A percentile compares a stretch with the other conserved stretches of the same genome.
Evolutionary conservation across 2,888 invertebrate species (phyloP).

Genomic region (Thyatira batis): DNA sequence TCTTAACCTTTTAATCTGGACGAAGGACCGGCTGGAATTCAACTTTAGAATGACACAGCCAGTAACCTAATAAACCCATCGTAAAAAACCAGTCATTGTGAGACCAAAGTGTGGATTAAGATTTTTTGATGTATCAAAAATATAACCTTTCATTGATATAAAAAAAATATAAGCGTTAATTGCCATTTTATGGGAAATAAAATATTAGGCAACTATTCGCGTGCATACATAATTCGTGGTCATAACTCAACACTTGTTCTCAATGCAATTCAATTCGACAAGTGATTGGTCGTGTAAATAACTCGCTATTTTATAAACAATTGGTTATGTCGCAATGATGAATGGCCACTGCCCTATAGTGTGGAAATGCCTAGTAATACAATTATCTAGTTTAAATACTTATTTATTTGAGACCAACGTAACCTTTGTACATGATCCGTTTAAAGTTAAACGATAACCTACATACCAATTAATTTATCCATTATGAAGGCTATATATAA

Average conservation of each 20-base stretch:
- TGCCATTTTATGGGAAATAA: neutral
- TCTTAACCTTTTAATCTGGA: neutral
- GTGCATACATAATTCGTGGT: constrained; percentile 13
- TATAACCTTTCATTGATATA: too few relatives aligned
- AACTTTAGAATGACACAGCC: neutral
- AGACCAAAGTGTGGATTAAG: too few relatives aligned
- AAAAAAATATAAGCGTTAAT: neutral
- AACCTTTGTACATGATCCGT: neutral
- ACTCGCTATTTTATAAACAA: constrained; percentile 51
- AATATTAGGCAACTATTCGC: neutral
- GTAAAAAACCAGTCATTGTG: too few relatives aligned
- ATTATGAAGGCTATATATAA: too few relatives aligned
- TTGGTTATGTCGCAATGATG: constrained; percentile 49
- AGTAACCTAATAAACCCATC: neutral
- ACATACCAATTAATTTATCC: neutral
- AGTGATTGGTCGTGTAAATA: constrained; percentile 43
- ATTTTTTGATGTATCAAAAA: too few relatives aligned
- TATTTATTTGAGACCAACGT: constrained; percentile 14
- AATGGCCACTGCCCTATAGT: constrained; percentile 42
- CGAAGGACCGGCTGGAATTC: constrained; percentile 2
- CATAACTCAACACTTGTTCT: constrained; percentile 34
- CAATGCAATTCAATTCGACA: constrained; percentile 32
- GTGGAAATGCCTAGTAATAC: constrained; percentile 34
- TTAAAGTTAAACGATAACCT: neutral
- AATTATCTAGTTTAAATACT: constrained; percentile 23